A percentile compares a stretch with the other conserved stretches of the same genome.
Conservation (phyloP, 53 echinoderm and acorn worm species). For the Holothuria leucospilota region DNA sequence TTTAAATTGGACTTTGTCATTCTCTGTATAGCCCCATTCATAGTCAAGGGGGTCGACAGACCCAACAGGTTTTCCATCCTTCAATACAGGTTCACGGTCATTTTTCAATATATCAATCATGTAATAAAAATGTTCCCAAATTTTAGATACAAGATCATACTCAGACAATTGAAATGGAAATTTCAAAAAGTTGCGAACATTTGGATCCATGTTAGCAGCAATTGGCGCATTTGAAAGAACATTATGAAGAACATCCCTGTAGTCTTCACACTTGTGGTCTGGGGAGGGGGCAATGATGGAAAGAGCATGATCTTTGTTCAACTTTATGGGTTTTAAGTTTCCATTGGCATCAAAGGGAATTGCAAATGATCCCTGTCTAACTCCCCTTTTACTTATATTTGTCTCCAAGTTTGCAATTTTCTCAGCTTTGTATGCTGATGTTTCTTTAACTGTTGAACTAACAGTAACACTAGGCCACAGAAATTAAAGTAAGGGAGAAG, state of each 20-base stretch:
- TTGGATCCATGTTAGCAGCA: background rate
- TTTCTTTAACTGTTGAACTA: background rate
- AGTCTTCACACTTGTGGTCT: background rate
- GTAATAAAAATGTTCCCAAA: constrained; percentile 58
- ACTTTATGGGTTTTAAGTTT: background rate
- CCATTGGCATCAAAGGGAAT: constrained; percentile 1
- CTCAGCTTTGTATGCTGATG: background rate
- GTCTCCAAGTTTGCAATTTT: background rate
- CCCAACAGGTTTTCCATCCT: background rate
- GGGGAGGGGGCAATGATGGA: constrained; percentile 6
- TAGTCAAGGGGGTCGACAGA: background rate
- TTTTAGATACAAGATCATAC: constrained; percentile 31
- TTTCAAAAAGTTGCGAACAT: background rate
- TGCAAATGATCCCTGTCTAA: background rate
- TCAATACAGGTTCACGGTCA: background rate
- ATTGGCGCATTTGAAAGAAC: background rate
- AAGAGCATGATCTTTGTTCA: constrained; percentile 21
- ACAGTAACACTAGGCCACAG: no score
- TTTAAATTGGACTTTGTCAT: background rate
- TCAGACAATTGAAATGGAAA: background rate
- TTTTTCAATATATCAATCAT: constrained; percentile 54
- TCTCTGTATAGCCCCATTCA: constrained; percentile 6
- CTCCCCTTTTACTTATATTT: background rate
- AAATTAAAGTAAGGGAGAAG: no score
- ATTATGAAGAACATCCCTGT: background rate